These are phyloP conservation scores for Drosophila littoralis DNA, from an alignment of 1,140 invertebrate species.

Conservation along the genomic window DNA sequence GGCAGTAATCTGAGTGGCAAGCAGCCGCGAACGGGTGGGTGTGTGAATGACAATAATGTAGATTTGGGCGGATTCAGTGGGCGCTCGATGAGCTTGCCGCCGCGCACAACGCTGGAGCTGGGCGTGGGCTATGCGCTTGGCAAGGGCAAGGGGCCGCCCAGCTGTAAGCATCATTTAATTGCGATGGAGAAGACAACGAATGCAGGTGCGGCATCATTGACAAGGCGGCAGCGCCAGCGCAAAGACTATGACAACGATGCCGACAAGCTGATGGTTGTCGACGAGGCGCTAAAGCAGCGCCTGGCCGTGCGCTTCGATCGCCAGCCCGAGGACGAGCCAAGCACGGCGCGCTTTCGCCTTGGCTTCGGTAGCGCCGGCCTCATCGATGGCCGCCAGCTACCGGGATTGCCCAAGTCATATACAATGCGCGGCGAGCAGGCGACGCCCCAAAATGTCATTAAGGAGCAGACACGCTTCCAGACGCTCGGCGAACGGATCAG, in stretches of 20 bases:
- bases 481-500: constrained; percentile 51
- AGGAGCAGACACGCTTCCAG: constrained; percentile 41
- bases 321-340: not conserved
- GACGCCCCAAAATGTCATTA: not conserved
- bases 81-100: constrained; percentile 55
- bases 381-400: not conserved
- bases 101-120: constrained; percentile 11
- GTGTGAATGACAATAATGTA: not conserved
- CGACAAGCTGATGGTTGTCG: constrained; percentile 52
- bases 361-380: not conserved
- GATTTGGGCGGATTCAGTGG: constrained; percentile 12
- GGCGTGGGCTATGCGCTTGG: not conserved
- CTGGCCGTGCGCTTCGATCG: constrained; percentile 19
- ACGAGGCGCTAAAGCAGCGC: constrained; percentile 38
- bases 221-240: not conserved
- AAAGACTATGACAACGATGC: not conserved
- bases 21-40: not conserved
- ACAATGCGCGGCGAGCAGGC: not conserved
- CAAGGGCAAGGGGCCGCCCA: constrained; percentile 22
- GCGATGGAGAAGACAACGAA: constrained; percentile 38
- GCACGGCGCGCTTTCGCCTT: constrained; percentile 4
- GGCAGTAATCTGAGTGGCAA: not conserved
- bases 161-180: constrained; percentile 44
- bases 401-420: not conserved
- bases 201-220: not conserved